phyloP scores from a whole-genome alignment of 2,113 vertebrate genomes.

The Crotophaga sulcirostris region DNA sequence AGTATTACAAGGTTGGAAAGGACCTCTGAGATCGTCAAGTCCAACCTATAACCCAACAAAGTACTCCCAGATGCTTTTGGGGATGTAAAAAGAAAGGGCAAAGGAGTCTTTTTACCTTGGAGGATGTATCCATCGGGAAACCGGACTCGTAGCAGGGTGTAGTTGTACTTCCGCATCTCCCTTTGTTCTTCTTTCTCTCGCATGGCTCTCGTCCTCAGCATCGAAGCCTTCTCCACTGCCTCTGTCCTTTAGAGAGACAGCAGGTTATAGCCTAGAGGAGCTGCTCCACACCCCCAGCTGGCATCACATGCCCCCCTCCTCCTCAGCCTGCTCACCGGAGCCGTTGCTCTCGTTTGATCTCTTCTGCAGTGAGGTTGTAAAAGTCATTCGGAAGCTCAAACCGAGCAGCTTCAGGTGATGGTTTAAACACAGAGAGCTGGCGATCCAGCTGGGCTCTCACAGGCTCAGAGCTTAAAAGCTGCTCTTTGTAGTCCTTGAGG shows the following conservation, averaged over 20 bases:
- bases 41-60: no score
- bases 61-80: not conserved
- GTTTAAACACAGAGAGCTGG: slow-evolving; percentile 78
- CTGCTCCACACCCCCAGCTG: rapidly evolving
- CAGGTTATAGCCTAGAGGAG: not conserved
- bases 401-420: slow-evolving; percentile 79
- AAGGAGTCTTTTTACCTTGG: slow-evolving; percentile 76
- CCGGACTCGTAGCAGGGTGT: slow-evolving; percentile 86
- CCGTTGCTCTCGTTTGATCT: slow-evolving; percentile 86
- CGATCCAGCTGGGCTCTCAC: slow-evolving; percentile 85
- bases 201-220: slow-evolving; percentile 93
- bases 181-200: slow-evolving; percentile 90
- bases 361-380: slow-evolving; percentile 86
- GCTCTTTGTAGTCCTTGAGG: slow-evolving; percentile 78
- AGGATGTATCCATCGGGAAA: slow-evolving; percentile 89
- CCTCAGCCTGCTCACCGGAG: slow-evolving; percentile 72
- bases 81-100: rapidly evolving
- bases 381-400: slow-evolving; percentile 91
- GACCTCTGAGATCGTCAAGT: no score
- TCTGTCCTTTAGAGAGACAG: slow-evolving; percentile 77
- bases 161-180: slow-evolving; percentile 89
- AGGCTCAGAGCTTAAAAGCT: slow-evolving; percentile 82
- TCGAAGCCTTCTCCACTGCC: slow-evolving; percentile 82
- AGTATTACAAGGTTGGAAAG: no score
- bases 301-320: rapidly evolving